A percentile compares a stretch with the other conserved stretches of the same genome.
Conservation (phyloP, 2,888 invertebrate genomes). For the Harpalus rubripes region DNA sequence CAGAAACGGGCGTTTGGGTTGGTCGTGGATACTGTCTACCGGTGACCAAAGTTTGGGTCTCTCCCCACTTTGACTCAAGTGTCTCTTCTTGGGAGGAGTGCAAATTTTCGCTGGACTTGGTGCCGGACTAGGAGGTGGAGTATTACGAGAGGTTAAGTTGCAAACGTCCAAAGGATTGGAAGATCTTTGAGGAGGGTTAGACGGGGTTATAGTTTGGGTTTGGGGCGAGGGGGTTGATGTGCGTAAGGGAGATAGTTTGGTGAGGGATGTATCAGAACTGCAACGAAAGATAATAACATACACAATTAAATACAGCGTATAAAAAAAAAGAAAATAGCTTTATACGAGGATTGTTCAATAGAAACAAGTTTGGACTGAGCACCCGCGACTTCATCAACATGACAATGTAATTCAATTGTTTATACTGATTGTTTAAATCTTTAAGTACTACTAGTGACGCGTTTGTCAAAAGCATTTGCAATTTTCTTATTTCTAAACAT, state of each 20-base stretch:
- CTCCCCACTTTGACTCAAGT: conserved; percentile 74
- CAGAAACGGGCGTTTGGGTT: conserved; percentile 71
- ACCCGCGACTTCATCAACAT: no score
- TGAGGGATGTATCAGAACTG: conserved; percentile 73
- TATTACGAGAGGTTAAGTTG: conserved; percentile 82
- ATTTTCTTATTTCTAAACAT: no score
- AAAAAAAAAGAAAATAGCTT: no score
- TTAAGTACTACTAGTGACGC: no score
- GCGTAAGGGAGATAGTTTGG: background rate
- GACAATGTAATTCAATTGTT: no score
- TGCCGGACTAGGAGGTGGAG: conserved; percentile 71
- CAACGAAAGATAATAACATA: conserved; percentile 50
- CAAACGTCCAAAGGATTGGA: conserved; percentile 83
- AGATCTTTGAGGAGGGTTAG: conserved; percentile 74
- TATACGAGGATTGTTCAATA: no score
- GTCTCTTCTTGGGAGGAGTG: conserved; percentile 77
- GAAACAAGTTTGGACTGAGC: no score
- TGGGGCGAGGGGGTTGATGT: conserved; percentile 66
- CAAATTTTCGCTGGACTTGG: conserved; percentile 33
- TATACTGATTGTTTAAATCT: no score
- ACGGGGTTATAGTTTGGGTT: conserved; percentile 73
- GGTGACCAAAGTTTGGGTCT: conserved; percentile 82
- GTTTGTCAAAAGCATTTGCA: no score
- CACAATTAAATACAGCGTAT: no score
- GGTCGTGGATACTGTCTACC: conserved; percentile 73